Percentiles rank a stretch among this genome's conserved stretches.
These are phyloP conservation scores for Dallia pectoralis DNA, from an alignment of 2,797 vertebrate genomes.

Conservation along the genomic window DNA sequence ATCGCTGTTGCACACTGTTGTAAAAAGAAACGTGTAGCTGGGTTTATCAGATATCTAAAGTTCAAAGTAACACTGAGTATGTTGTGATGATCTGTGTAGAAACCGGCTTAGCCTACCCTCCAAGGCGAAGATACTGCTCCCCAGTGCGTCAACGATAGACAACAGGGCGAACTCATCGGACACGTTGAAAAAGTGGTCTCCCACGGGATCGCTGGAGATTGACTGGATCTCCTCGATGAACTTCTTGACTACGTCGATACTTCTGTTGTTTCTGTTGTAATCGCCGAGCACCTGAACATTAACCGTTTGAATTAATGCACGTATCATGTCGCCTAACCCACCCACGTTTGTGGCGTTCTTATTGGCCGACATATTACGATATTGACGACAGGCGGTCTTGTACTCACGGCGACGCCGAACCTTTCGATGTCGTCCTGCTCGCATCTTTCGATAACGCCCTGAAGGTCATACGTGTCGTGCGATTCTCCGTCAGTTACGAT, in stretches of 20 bases:
- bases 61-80: too few species aligned
- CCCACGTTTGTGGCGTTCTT: neutral
- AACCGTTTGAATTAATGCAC: neutral
- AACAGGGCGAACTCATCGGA: slow-evolving; percentile 88
- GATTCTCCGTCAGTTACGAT: slow-evolving; percentile 97
- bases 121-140: slow-evolving; percentile 93
- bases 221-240: slow-evolving; percentile 90
- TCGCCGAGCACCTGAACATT: slow-evolving; percentile 87
- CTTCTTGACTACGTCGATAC: slow-evolving; percentile 71
- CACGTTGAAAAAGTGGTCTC: slow-evolving; percentile 97
- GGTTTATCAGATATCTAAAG: too few species aligned
- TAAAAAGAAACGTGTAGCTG: too few species aligned
- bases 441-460: slow-evolving; percentile 77
- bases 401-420: slow-evolving; percentile 94
- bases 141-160: slow-evolving; percentile 88
- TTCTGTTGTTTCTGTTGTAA: slow-evolving; percentile 91
- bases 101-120: slow-evolving; percentile 77
- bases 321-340: neutral
- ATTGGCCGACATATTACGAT: too few species aligned
- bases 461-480: slow-evolving; percentile 81
- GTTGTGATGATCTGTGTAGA: neutral
- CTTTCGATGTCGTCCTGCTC: slow-evolving; percentile 85
- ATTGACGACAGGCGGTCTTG: neutral
- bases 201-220: slow-evolving; percentile 85
- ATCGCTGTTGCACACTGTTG: too few species aligned